Conservation (phyloP, 2,113 vertebrate species). For the Hyla sarda region DNA sequence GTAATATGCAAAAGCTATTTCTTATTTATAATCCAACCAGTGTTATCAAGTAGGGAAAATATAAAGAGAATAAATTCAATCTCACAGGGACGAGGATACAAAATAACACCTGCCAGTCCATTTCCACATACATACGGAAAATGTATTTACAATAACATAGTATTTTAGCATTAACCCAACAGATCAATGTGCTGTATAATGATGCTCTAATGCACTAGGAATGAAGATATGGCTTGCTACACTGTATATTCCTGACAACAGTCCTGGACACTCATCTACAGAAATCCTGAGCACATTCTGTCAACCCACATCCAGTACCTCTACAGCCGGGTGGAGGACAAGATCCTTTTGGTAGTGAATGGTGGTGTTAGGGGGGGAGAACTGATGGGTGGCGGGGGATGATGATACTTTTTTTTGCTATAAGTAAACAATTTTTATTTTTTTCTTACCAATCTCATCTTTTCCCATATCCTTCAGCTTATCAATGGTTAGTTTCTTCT, state of each 20-base stretch:
- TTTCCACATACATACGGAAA: background rate
- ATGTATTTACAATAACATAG: no score
- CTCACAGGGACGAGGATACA: background rate
- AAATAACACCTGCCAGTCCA: background rate
- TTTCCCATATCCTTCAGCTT: slow-evolving; percentile 97
- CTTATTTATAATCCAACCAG: background rate
- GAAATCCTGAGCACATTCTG: no score
- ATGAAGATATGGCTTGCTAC: no score
- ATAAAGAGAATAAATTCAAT: background rate
- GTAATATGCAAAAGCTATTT: background rate
- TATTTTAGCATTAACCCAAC: no score
- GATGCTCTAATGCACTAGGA: no score
- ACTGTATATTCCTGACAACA: background rate
- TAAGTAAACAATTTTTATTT: background rate
- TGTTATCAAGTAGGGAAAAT: background rate
- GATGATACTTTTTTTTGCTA: background rate
- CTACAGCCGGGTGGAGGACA: background rate
- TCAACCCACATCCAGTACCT: background rate
- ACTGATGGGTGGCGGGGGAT: no score
- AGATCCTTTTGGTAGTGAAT: no score
- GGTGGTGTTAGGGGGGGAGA: no score
- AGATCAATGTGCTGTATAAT: no score
- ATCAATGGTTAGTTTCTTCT: slow-evolving; percentile 92
- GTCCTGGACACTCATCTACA: no score
- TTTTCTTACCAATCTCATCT: slow-evolving; percentile 93